phyloP scores from a whole-genome alignment of 2,797 vertebrate genomes.

The Antennarius maculatus region DNA sequence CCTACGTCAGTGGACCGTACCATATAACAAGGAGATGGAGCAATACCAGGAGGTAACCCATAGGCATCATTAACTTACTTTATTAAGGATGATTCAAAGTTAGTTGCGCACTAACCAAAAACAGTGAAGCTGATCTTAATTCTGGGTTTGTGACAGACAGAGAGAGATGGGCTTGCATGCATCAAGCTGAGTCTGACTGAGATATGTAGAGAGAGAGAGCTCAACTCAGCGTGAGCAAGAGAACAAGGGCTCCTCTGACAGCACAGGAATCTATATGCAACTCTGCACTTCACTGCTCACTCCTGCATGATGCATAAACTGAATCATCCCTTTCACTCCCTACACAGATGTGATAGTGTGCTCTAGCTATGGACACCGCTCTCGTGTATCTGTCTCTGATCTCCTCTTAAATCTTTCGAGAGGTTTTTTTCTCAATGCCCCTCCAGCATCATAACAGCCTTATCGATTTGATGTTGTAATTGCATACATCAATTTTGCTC shows the following conservation, averaged over 20 bases:
- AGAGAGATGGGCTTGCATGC: slow-evolving; percentile 44
- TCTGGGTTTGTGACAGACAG: slow-evolving; percentile 52
- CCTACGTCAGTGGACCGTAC: slow-evolving; percentile 44
- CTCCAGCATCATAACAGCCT: slow-evolving; percentile 28
- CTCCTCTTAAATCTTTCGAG: slow-evolving; percentile 41
- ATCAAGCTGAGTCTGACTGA: slow-evolving; percentile 41
- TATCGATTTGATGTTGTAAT: slow-evolving; percentile 10
- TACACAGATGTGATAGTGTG: slow-evolving; percentile 70
- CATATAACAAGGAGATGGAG: not conserved
- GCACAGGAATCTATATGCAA: slow-evolving; percentile 74
- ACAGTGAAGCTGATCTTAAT: slow-evolving; percentile 53
- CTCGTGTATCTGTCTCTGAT: slow-evolving; percentile 49
- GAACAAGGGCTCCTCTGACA: slow-evolving; percentile 75
- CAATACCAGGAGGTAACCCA: slow-evolving; percentile 15
- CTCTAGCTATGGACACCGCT: slow-evolving; percentile 56
- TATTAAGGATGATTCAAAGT: slow-evolving; percentile 45
- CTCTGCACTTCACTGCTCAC: slow-evolving; percentile 68
- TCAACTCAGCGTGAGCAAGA: slow-evolving; percentile 39
- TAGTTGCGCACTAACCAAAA: slow-evolving; percentile 50
- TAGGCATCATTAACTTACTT: slow-evolving; percentile 59
- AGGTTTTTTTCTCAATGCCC: slow-evolving; percentile 10
- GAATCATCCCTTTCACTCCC: slow-evolving; percentile 78
- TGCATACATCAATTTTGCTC: slow-evolving; percentile 6
- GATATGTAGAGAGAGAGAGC: slow-evolving; percentile 24
- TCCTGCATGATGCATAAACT: slow-evolving; percentile 72